A percentile compares a stretch with the other conserved stretches of the same genome.
These are phyloP conservation scores for Epirrhoe alternata DNA, from an alignment of 2,888 invertebrate species.

Conservation along the genomic window DNA sequence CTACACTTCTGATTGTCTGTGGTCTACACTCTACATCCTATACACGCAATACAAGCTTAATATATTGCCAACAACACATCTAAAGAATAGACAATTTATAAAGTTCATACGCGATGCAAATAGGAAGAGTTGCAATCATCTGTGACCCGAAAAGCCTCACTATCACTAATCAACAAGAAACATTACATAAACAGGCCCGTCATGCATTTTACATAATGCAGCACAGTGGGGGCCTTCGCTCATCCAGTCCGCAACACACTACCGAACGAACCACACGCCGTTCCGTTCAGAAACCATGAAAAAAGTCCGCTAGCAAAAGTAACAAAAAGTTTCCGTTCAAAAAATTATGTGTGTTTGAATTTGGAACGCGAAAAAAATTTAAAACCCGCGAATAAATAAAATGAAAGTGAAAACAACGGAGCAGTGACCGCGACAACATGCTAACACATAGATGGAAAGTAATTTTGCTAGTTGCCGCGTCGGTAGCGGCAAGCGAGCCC, in stretches of 20 bases:
- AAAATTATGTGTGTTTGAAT: slow-evolving; percentile 57
- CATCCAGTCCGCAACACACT: slow-evolving; percentile 48
- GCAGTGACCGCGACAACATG: slow-evolving; percentile 81
- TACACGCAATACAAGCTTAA: neutral
- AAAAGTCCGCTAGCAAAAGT: slow-evolving; percentile 43
- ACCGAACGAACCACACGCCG: slow-evolving; percentile 49
- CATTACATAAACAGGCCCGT: slow-evolving; percentile 57
- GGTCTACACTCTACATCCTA: too few species aligned
- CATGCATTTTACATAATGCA: slow-evolving; percentile 63
- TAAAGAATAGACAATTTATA: neutral
- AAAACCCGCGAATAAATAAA: slow-evolving; percentile 46
- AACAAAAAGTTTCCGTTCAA: slow-evolving; percentile 37
- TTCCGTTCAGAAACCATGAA: slow-evolving; percentile 50
- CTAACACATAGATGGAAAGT: slow-evolving; percentile 82
- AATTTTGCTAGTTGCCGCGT: slow-evolving; percentile 69
- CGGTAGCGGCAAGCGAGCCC: slow-evolving; percentile 70
- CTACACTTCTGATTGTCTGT: too few species aligned
- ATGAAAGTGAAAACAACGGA: slow-evolving; percentile 79
- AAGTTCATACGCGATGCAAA: slow-evolving; percentile 29
- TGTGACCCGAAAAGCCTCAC: slow-evolving; percentile 54
- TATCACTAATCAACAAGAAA: slow-evolving; percentile 56
- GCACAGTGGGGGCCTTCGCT: slow-evolving; percentile 36
- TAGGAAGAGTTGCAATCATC: slow-evolving; percentile 41
- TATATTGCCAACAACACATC: neutral
- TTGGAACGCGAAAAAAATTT: slow-evolving; percentile 39